Evolutionary conservation across 1,140 invertebrate genomes (phyloP), one percentile per base, ranked within the genome.

Genomic region (Wiebesia pumilae): DNA sequence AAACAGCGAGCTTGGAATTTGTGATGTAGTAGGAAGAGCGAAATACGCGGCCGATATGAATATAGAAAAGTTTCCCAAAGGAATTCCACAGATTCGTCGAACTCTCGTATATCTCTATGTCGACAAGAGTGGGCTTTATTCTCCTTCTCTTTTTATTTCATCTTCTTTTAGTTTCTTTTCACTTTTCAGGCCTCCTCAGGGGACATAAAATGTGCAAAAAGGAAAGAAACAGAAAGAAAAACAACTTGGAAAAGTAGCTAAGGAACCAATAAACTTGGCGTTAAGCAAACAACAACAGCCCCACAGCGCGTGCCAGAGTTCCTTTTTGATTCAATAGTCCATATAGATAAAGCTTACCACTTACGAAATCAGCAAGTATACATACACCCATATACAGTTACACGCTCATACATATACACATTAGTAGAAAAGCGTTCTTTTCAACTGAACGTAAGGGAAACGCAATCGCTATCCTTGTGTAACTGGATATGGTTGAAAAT

Each of bases 41-140:
- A 43, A 65, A 19, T 38, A 27, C 24, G 21, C 2, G 69, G 3
- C 71, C 67, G 91, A 93, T 93, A 93, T 93, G 91, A 93, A 93
- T 92, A 93, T 92, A 92, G 91, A 90, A 92, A 93, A 93, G 90
- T 93, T 93, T 89, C 89, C 91, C 90, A 92, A 92, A 92, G 92
- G 92, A 91, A 93, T 93, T 93, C 91, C 90, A 58, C 82, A 84
- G 89, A 89, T 87, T 87, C 82, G 82, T 62, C 75, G 58, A 86
- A 47, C 38, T 73, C 40, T 16, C 51, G 10, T 89, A 30, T 30
- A 12, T 54, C 43, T n/a, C 40, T 78, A 51, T 54, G 12, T 91
- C 88, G 85, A 85, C 40, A 77, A 83, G 33, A 81, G 81, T 54
- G 35, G 73, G 1, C 47, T 58, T 71, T 27, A 27, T 35, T 51